Evolutionary conservation across 2,113 vertebrate genomes (phyloP), one percentile per base, ranked within the genome.

Genomic region (Rhagologus leucostigma): DNA sequence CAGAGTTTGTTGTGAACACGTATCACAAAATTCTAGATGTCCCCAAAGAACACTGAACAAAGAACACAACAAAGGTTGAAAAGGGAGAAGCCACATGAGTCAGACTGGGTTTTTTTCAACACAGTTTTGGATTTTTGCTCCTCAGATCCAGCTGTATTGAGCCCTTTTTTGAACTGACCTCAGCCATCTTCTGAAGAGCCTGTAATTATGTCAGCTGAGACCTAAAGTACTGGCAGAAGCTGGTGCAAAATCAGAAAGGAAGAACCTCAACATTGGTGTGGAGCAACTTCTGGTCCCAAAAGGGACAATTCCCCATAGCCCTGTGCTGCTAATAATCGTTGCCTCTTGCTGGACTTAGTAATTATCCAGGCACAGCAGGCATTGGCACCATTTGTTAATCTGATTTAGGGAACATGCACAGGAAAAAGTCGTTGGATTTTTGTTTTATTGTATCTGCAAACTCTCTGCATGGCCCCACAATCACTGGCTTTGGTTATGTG

Each of bases 391-490:
- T 46, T 50, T 49, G 3, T 84, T 55, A 60, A 64, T 26, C 16
- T 30, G 55, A 57, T n/a, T 64, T 67, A 63, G 60, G 37, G 32
- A 76, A 23, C 6, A 14, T 0, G 8, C 22, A 47, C 33, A 63
- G 57, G 20, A 67, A 67, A 65, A 42, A 68, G 44, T 6, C 0
- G 0, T 30, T 42, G 11, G 16, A 24, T 50, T 16, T 9, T 74
- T 56, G 7, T 69, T 68, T 42, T 9, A 65, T 56, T 15, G 21
- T 35, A 13, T 71, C 6, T 6, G 21, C 49, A 60, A 80, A 56
- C 15, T 30, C 1, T 0, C 23, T 37, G 62, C 49, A 1, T 1
- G 1, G 50, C 59, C 44, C 29, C 7, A 7, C 1, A 0, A 6
- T 59, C 57, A 3, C 33, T 23, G 17, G 7, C 55, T 74, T 56